Percentiles rank a stretch among this genome's conserved stretches.
These are phyloP conservation scores for Bolinopsis microptera DNA, from an alignment of 37 sponge, comb jelly and placozoan genomes.

Conservation along the genomic window DNA sequence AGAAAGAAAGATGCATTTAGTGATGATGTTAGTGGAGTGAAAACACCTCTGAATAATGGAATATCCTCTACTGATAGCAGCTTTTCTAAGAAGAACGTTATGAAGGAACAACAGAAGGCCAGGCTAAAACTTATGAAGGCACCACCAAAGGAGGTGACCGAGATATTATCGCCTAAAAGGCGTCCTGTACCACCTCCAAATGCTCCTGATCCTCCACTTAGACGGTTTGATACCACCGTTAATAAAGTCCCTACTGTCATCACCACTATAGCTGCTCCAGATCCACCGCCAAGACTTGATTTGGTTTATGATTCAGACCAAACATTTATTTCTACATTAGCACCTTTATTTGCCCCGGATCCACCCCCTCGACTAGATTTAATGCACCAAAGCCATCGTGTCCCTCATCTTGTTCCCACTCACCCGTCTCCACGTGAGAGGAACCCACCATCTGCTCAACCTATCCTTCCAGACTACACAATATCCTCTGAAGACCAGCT, in stretches of 20 bases:
- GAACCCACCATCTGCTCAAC: neutral
- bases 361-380: too few species aligned
- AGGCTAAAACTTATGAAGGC: neutral
- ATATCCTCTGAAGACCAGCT: neutral
- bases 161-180: neutral
- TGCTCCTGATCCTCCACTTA: too few species aligned
- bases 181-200: neutral
- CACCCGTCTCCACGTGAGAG: neutral
- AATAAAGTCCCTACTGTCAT: neutral
- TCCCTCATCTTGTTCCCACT: neutral
- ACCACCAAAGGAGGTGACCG: neutral
- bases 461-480: neutral
- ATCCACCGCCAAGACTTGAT: neutral
- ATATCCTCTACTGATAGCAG: neutral
- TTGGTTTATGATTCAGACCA: neutral
- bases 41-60: neutral
- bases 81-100: neutral
- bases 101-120: constrained; percentile 23
- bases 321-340: too few species aligned
- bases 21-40: neutral
- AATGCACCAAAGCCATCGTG: too few species aligned
- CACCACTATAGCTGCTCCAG: too few species aligned
- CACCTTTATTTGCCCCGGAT: too few species aligned
- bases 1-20: neutral
- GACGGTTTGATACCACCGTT: too few species aligned